These are phyloP conservation scores for Thalassophryne amazonica DNA, from an alignment of 2,797 vertebrate genomes.

Conservation along the genomic window DNA sequence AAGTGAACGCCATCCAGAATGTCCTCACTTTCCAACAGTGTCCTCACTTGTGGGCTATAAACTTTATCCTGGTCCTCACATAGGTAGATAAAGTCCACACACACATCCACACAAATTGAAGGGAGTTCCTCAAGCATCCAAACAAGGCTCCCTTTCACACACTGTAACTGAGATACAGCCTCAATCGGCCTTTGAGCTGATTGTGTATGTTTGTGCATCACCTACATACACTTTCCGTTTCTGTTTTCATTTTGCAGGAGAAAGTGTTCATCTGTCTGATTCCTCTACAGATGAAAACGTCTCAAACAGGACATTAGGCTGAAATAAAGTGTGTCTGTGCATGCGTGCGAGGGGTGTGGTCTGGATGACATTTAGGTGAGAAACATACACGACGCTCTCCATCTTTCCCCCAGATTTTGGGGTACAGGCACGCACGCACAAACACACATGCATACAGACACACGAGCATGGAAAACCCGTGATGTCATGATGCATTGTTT, in stretches of 20 bases:
- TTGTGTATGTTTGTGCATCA: conserved; percentile 34
- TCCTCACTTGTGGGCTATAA: no score
- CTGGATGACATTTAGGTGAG: conserved; percentile 79
- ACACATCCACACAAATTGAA: conserved; percentile 35
- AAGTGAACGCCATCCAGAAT: no score
- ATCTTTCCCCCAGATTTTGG: conserved; percentile 28
- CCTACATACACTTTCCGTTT: conserved; percentile 6
- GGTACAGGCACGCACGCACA: conserved; percentile 25
- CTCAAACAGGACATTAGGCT: conserved; percentile 9
- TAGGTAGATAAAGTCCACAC: no score
- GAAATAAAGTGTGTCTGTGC: conserved; percentile 4
- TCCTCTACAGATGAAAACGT: conserved; percentile 13
- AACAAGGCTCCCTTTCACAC: conserved; percentile 75
- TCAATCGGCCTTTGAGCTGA: conserved; percentile 54
- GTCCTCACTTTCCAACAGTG: no score
- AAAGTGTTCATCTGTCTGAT: conserved; percentile 28
- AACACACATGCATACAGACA: conserved; percentile 41
- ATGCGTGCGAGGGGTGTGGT: conserved; percentile 55
- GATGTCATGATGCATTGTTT: conserved; percentile 63
- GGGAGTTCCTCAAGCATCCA: conserved; percentile 72
- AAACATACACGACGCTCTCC: conserved; percentile 53
- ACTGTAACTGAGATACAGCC: conserved; percentile 54
- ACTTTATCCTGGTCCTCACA: no score
- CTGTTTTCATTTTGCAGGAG: conserved; percentile 12
- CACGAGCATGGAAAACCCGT: conserved; percentile 74